Percentiles rank a stretch among this genome's conserved stretches.
phyloP scores from a whole-genome alignment of 2,113 vertebrate genomes.

The Mobula birostris region DNA sequence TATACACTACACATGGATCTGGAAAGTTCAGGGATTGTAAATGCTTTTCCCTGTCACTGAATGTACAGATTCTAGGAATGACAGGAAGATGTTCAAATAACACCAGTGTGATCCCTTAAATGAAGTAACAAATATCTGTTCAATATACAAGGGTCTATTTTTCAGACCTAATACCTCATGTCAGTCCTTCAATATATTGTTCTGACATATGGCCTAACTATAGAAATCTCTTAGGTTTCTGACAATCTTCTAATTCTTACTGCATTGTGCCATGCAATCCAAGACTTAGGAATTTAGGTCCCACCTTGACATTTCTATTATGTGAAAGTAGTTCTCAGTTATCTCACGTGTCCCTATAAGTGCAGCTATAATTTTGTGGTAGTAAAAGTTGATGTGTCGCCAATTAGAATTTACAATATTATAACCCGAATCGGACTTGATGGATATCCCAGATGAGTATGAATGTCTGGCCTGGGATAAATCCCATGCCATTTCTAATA shows the following conservation, averaged over 20 bases:
- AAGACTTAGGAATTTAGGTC: background rate
- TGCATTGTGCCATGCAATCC: background rate
- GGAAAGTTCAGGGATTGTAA: background rate
- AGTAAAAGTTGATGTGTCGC: too few species aligned
- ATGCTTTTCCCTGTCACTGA: background rate
- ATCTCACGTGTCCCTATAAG: background rate
- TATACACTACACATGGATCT: background rate
- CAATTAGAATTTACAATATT: background rate
- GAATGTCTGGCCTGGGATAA: too few species aligned
- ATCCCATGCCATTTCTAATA: background rate
- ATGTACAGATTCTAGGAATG: background rate
- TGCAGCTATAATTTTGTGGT: background rate
- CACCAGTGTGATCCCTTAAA: background rate
- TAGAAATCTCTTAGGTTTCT: background rate
- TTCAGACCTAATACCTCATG: background rate
- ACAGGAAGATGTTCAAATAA: background rate
- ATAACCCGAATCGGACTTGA: background rate
- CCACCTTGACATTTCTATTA: background rate
- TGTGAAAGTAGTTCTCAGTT: background rate
- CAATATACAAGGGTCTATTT: background rate
- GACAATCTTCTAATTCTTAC: background rate
- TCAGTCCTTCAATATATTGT: background rate
- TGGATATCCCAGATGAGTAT: background rate
- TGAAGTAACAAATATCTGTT: background rate
- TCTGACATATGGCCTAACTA: background rate